These are phyloP conservation scores for Xyliphius kryptos DNA, from an alignment of 2,113 vertebrate genomes.

Conservation along the genomic window DNA sequence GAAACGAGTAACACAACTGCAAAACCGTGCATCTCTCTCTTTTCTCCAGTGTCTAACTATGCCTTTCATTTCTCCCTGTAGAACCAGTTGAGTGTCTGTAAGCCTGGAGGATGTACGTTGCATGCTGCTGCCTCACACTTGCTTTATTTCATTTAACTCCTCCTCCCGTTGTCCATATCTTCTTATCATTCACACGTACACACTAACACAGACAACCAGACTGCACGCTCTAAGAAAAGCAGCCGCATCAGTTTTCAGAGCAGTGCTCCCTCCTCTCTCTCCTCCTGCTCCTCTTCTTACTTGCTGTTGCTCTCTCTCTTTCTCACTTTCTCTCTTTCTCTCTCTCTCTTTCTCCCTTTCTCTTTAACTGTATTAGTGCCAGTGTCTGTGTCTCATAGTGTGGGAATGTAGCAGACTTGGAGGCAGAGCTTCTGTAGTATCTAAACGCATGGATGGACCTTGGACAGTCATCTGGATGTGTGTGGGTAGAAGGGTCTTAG, in stretches of 20 bases:
- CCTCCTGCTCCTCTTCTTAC: too few species aligned
- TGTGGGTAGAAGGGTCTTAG: constrained; percentile 38
- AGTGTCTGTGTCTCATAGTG: constrained; percentile 59
- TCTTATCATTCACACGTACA: constrained; percentile 43
- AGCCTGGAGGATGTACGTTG: too few species aligned
- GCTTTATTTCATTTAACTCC: too few species aligned
- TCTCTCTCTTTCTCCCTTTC: constrained; percentile 21
- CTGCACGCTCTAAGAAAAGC: constrained; percentile 69
- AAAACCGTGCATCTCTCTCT: too few species aligned
- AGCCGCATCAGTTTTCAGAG: constrained; percentile 69
- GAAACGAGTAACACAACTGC: too few species aligned
- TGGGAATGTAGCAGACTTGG: constrained; percentile 69
- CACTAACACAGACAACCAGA: constrained; percentile 44
- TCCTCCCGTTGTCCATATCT: too few species aligned
- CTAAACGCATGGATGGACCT: constrained; percentile 37
- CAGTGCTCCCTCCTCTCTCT: constrained; percentile 50
- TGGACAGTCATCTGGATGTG: constrained; percentile 27
- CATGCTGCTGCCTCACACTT: too few species aligned
- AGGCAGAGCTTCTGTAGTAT: constrained; percentile 44
- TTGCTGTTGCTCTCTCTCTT: too few species aligned
- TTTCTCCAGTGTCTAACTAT: too few species aligned
- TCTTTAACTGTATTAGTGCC: constrained; percentile 52
- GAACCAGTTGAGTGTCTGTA: too few species aligned
- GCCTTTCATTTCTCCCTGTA: too few species aligned
- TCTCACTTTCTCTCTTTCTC: constrained; percentile 26